A percentile compares a stretch with the other conserved stretches of the same genome.
Evolutionary conservation across 2,797 vertebrate genomes (phyloP).

Genomic region (Rhabdomys pumilio): DNA sequence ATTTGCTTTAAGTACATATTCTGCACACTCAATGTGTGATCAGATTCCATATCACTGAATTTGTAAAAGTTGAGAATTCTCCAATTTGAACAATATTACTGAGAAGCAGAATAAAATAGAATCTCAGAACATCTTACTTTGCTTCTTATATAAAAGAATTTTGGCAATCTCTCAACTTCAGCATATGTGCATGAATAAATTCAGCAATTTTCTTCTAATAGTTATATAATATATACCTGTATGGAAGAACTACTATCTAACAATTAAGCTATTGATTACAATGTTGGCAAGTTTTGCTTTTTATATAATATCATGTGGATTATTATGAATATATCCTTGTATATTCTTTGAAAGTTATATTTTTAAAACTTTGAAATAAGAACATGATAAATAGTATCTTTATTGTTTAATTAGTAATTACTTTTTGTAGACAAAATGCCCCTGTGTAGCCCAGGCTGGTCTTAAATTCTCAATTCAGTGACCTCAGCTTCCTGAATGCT

Average conservation of each 20-base stretch:
- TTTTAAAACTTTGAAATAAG: slow-evolving; percentile 41
- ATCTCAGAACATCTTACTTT: not conserved
- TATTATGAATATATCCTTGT: not conserved
- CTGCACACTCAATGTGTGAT: not conserved
- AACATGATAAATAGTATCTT: not conserved
- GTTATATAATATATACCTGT: not conserved
- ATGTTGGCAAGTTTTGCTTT: not conserved
- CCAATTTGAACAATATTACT: not conserved
- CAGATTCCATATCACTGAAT: not conserved
- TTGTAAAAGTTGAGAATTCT: slow-evolving; percentile 37
- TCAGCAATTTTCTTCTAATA: not conserved
- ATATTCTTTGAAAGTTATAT: not conserved
- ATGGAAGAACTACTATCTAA: not conserved
- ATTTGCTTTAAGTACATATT: not conserved
- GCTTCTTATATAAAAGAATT: slow-evolving; percentile 24
- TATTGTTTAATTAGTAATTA: not conserved
- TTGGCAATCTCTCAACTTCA: not conserved
- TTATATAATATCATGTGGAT: not conserved
- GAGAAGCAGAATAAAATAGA: slow-evolving; percentile 10
- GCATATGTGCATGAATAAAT: too few species aligned
- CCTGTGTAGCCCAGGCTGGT: not conserved
- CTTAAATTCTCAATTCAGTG: not conserved
- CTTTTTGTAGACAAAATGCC: not conserved
- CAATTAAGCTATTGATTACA: not conserved
- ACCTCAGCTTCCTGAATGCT: not conserved